Base-by-base conservation (phyloP, 2,888 invertebrate species). In the Agonopterix arenella region DNA sequence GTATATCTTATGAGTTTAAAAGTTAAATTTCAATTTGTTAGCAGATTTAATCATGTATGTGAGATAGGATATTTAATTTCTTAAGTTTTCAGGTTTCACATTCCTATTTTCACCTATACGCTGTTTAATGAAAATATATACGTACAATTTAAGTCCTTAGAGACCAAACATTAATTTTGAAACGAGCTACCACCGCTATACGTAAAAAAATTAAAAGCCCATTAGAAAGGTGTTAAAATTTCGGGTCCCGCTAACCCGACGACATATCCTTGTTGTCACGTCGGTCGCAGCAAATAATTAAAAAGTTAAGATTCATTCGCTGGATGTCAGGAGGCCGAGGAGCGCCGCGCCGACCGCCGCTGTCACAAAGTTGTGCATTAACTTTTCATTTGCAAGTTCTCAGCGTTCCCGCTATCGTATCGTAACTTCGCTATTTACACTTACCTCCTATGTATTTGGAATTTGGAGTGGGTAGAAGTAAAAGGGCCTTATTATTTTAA, bases 361-460 rank as follows among this genome's bases (percentile, higher is more conserved):
- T 78, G 80, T 80, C 81, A 76, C 61, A 60, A 81, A 83, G 70
- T 83, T 81, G 69, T 65, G 72, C 80, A 76, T 84, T 83, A 83
- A 83, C 82, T 83, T 84, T 84, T 81, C 82, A 84, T 84, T 83
- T 82, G 76, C 76, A 81, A 83, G 77, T 82, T 83, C 68, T 61
- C 66, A 68, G 65, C 69, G 69, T 75, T 71, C 62, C 71, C 28
- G 28, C 28, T 7, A 28, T 28, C 28, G 28, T 28, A 28, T 70
- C 69, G 62, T 58, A 76, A 80, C 76, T 82, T 73, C 57, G 64
- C 67, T 63, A 73, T 73, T 72, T 68, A 63, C 59, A 64, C 60
- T 37, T 36, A 18, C 9, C 36, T 10, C 9, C 40, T n/a, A 40
- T 40, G 40, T 9, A n/a, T n/a, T 40, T 40, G 4, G 40, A 40